Base-by-base conservation (phyloP, 2,113 vertebrate species). In the Psilopsiagon aurifrons region DNA sequence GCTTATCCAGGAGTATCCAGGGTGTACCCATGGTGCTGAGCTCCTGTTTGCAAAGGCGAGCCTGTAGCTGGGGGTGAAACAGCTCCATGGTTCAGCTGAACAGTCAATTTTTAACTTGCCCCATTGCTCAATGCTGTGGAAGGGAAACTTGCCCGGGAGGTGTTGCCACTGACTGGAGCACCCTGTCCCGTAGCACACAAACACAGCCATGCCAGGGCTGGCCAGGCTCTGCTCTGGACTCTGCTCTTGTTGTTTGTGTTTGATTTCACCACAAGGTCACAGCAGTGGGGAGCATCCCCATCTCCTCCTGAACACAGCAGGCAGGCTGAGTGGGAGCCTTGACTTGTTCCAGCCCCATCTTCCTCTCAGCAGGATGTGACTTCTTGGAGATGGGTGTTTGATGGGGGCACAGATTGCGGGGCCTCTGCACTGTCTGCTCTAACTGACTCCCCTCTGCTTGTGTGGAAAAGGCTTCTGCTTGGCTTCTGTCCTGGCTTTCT, bases 21-120 rank as follows among this genome's bases (percentile, higher is more conserved):
- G 41, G 33, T 29, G 51, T 68, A n/a, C 10, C 17, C 23, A 0
- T 39, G 28, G 46, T 15, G 51, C 3, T 31, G 52, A 33, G 22
- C 1, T 0, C 33, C 77, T 37, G 6, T 69, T 91, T 41, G 84
- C 55, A 11, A 11, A 29, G 79, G 33, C 11, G 13, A 66, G 43
- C 4, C 43, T 52, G 55, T 47, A 20, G 66, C 69, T 54, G 5
- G 0, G 14, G 59, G 47, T 1, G 0, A 27, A 29, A 23, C 69
- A 35, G 60, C 12, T 35, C 25, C 18, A 20, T 2, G 3, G 23
- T 27, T 74, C 25, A 13, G 79, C 86, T 44, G 37, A 23, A 1
- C 1, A 6, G 91, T 95, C 88, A 95, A 82, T 92, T 43, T 87
- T 95, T 96, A 96, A 95, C 94, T 19, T 3, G 27, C 57, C 86